Conservation (phyloP, 2,888 invertebrate genomes). For the Chironomus tentans region DNA sequence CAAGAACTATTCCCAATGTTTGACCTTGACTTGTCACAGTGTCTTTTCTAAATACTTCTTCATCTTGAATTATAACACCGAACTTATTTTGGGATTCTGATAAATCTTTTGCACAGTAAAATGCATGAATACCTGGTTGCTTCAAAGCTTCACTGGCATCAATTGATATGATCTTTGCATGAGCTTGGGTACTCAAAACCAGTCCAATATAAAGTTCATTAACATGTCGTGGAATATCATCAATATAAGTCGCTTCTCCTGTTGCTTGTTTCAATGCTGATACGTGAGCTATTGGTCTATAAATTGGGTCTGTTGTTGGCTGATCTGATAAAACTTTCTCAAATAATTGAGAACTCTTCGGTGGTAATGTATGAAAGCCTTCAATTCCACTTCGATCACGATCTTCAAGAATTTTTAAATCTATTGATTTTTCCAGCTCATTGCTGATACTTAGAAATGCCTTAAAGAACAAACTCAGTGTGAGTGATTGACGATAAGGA, state of each 20-base stretch:
- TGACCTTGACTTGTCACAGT: constrained; percentile 74
- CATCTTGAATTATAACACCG: constrained; percentile 69
- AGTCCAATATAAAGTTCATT: constrained; percentile 73
- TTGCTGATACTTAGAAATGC: constrained; percentile 54
- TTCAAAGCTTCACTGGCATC: constrained; percentile 65
- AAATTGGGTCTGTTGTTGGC: constrained; percentile 59
- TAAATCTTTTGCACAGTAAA: constrained; percentile 69
- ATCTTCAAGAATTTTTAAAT: constrained; percentile 33
- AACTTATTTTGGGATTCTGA: constrained; percentile 54
- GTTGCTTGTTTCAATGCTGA: constrained; percentile 83
- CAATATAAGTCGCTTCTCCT: constrained; percentile 85
- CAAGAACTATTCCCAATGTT: constrained; percentile 70
- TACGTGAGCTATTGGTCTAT: constrained; percentile 68
- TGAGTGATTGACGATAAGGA: constrained; percentile 64
- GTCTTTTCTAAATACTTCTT: constrained; percentile 71
- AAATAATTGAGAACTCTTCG: constrained; percentile 39
- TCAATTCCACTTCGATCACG: constrained; percentile 41
- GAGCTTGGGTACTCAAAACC: constrained; percentile 70
- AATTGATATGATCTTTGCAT: constrained; percentile 68
- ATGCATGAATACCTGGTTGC: constrained; percentile 72
- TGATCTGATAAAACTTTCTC: constrained; percentile 46
- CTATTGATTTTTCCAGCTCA: constrained; percentile 36
- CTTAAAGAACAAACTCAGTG: constrained; percentile 66
- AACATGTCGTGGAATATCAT: constrained; percentile 70
- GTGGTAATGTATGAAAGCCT: constrained; percentile 35